Base-by-base conservation (phyloP, 2,113 vertebrate species). In the Camelus bactrianus region DNA sequence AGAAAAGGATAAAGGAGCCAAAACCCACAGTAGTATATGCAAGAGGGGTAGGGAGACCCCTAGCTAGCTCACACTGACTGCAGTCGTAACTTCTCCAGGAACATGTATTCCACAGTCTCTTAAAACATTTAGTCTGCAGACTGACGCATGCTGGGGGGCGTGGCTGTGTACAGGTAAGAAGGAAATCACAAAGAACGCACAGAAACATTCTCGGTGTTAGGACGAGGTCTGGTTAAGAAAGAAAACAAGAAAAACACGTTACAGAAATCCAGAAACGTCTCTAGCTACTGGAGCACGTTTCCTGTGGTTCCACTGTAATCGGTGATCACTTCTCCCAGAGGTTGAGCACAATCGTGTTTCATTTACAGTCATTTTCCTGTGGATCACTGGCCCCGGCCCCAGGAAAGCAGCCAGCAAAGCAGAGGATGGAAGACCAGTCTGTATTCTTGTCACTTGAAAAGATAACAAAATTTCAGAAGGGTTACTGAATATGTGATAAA, bases 231-330 rank as follows among this genome's bases (percentile, higher is more conserved):
- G n/a, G 30, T 64, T 52, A 64, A 67, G 69, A 58, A 89, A 62
- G n/a, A 52, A 52, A 82, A 46, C 15, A 79, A 38, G 14, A 75
- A 62, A 77, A 48, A 70, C 30, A 76, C 52, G 1, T 60, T 83
- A n/a, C 19, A 35, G 35, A 72, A 80, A 95, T 1, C 52, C 19
- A 24, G 9, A n/a, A 32, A 14, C 83, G n/a, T 72, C 60, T 75
- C 54, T 84, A 2, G 12, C 26, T 62, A 12, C 32, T 67, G 22
- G 0, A 0, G 35, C 0, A 0, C 35, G 30, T 16, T 3, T 72
- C 3, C 10, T 87, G 24, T 0, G 8, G 48, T 54, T 4, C 0
- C 67, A 38, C 88, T 73, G 16, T 67, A 56, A 52, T 58, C 80
- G 80, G 64, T 64, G 42, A 97, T 89, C 64, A 6, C 0, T 91